Conservation (phyloP, 1,140 invertebrate genomes). For the Bombus pyrosoma region DNA sequence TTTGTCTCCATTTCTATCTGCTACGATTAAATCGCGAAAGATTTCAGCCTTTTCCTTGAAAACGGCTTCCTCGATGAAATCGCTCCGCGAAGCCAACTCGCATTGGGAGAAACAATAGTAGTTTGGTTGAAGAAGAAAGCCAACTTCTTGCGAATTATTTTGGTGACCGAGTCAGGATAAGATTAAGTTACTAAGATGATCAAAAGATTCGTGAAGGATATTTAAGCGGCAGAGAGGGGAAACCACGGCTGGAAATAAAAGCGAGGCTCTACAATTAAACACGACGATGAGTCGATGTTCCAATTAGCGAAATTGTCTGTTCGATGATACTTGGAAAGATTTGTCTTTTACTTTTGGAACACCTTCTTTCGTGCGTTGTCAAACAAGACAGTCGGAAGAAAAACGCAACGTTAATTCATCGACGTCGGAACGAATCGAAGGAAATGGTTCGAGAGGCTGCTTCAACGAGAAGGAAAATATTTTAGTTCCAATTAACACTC, state of each 20-base stretch:
- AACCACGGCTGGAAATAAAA: neutral
- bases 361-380: constrained; percentile 6
- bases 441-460: neutral
- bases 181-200: neutral
- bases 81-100: neutral
- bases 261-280: neutral
- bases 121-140: neutral
- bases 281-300: constrained; percentile 24
- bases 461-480: neutral
- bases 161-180: neutral
- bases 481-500: constrained; percentile 13
- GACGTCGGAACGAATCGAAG: neutral
- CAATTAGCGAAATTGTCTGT: constrained; percentile 32
- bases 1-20: neutral
- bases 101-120: too few species aligned
- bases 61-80: neutral
- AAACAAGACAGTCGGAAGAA: neutral
- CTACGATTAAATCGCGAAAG: neutral
- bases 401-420: neutral
- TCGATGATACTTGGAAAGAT: neutral
- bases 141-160: neutral
- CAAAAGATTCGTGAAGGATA: neutral
- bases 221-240: neutral
- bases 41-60: neutral
- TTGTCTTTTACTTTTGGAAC: neutral